Base-by-base conservation (phyloP, 2,888 invertebrate species). In the Lissocephala sabroskyi region DNA sequence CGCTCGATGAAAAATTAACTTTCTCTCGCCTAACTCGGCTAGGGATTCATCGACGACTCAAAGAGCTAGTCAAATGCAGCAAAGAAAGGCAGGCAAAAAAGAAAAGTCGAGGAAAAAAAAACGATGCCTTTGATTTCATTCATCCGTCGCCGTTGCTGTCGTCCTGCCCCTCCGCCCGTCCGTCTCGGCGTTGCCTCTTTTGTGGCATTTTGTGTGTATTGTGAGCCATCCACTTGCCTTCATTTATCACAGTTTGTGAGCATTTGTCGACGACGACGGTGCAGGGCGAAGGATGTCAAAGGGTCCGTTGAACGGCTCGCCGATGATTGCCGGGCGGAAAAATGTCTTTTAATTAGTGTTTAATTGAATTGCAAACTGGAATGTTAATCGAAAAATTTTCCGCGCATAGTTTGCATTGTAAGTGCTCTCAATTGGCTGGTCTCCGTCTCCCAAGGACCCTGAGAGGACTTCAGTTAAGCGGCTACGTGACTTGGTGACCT, bases 291-390 rank as follows among this genome's bases (percentile, higher is more conserved):
- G n/a, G n/a, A n/a, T n/a, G n/a, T n/a, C n/a, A n/a, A n/a, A n/a
- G n/a, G n/a, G n/a, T n/a, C n/a, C n/a, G n/a, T n/a, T n/a, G n/a
- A n/a, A n/a, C n/a, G 23, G 23, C 7, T 7, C 7, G 7, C 7
- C 4, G 23, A 23, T 23, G 16, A 35, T 16, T 50, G 53, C 51
- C 49, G 13, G 52, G 45, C 49, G 57, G 52, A 60, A 62, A 62
- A 76, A 74, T 65, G 70, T 65, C 70, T 50, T 77, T 76, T 70
- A 70, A 70, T 70, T 70, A 70, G 74, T 57, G 63, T 74, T 76
- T 70, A 76, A 70, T 70, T 70, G 77, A 68, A 76, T 62, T 55
- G 77, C 68, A 56, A 73, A 59, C 77, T 73, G 77, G 76, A 76
- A 76, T 70, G 76, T 68, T 76, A 68, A 68, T 68, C 73, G 68